Conservation (phyloP, 1,140 invertebrate species). For the Melitaea cinxia region DNA sequence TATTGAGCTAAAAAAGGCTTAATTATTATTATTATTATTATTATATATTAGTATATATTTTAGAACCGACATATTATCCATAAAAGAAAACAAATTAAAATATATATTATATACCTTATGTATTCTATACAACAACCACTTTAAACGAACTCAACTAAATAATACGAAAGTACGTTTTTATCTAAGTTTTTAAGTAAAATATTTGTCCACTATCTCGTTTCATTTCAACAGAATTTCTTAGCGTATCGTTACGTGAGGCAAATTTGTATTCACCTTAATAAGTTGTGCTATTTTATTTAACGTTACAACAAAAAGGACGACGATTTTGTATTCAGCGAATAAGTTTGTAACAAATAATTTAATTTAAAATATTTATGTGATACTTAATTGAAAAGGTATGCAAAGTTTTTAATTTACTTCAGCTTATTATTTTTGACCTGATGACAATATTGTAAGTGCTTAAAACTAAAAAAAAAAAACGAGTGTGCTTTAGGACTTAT, state of each 20-base stretch:
- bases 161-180: slow-evolving; percentile 5
- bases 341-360: slow-evolving; percentile 13
- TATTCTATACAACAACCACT: not conserved
- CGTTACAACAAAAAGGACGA: slow-evolving; percentile 26
- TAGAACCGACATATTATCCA: no score
- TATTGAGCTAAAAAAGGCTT: no score
- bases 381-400: not conserved
- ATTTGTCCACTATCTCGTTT: slow-evolving; percentile 16
- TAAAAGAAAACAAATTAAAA: no score
- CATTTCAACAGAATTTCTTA: slow-evolving; percentile 17
- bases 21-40: no score
- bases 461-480: no score
- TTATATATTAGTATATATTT: no score
- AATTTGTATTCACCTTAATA: slow-evolving; percentile 48
- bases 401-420: not conserved
- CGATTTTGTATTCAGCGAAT: slow-evolving; percentile 27
- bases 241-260: slow-evolving; percentile 47
- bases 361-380: slow-evolving; percentile 19
- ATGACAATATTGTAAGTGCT: no score
- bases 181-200: slow-evolving; percentile 18
- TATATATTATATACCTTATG: no score
- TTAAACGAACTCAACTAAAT: not conserved
- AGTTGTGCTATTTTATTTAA: slow-evolving; percentile 35
- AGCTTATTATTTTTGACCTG: no score
- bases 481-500: no score